Evolutionary conservation across 2,888 invertebrate species (phyloP).

Genomic region (Clostera curtula): DNA sequence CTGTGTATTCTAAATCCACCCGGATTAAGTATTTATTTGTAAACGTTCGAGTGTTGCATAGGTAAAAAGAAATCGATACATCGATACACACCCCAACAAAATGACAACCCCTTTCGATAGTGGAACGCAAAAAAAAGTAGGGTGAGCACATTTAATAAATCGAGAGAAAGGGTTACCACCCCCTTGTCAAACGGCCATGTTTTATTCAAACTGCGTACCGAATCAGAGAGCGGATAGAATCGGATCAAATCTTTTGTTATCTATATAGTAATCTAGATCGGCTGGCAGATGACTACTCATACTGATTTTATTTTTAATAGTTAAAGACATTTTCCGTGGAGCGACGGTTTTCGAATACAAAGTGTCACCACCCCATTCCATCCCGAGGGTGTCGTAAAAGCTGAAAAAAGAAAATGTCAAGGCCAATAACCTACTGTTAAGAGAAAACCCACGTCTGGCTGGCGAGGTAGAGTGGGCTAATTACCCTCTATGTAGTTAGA

Average conservation of each 20-base stretch:
- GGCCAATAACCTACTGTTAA: no score
- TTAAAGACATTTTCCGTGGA: neutral
- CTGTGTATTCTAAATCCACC: no score
- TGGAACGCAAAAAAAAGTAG: conserved; percentile 53
- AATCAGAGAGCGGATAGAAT: conserved; percentile 46
- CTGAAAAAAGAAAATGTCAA: no score
- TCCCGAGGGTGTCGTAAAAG: no score
- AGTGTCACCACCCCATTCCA: no score
- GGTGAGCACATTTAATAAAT: conserved; percentile 48
- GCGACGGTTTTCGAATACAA: neutral
- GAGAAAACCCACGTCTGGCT: no score
- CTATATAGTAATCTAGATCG: conserved; percentile 23
- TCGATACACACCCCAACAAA: conserved; percentile 14
- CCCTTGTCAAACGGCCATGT: conserved; percentile 48
- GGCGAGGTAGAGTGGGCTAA: no score
- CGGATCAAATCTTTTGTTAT: conserved; percentile 50
- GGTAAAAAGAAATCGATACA: conserved; percentile 33
- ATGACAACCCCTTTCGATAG: conserved; percentile 36
- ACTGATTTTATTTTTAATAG: no score
- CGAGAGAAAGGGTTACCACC: conserved; percentile 54
- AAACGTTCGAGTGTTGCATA: conserved; percentile 14
- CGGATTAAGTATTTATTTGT: no score
- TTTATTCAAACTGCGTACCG: conserved; percentile 64
- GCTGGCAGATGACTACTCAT: conserved; percentile 4
- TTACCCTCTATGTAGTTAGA: no score